Percentiles rank a stretch among this genome's conserved stretches.
phyloP scores from a whole-genome alignment of 2,797 vertebrate genomes.

The Tenualosa thibaudeaui region DNA sequence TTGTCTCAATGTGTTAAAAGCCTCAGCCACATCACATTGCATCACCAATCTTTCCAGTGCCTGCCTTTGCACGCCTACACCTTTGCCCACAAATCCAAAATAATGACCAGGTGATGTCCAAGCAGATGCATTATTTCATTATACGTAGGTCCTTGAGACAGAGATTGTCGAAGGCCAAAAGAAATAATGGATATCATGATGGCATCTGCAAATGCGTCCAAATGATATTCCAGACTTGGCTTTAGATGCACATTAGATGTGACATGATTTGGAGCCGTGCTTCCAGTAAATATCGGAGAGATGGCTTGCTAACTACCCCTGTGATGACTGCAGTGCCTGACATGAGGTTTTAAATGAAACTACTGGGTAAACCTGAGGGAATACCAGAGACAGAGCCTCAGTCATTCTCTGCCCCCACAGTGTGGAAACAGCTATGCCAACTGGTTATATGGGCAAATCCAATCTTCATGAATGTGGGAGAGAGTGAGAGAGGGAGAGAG shows the following conservation, averaged over 20 bases:
- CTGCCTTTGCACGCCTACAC: neutral
- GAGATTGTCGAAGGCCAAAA: neutral
- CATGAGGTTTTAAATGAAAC: conserved; percentile 30
- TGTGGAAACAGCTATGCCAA: conserved; percentile 36
- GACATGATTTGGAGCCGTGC: neutral
- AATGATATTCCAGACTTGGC: neutral
- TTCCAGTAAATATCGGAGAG: conserved; percentile 4
- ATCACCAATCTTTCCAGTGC: neutral
- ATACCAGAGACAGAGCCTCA: conserved; percentile 24
- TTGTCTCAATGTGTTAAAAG: neutral
- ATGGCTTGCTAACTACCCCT: conserved; percentile 17
- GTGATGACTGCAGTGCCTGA: conserved; percentile 30
- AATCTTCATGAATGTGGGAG: conserved; percentile 18
- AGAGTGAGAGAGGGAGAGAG: neutral
- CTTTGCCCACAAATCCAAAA: neutral
- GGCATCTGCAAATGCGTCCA: neutral
- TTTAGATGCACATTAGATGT: neutral
- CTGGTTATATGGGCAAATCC: conserved; percentile 13
- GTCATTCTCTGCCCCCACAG: conserved; percentile 29
- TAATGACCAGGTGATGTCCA: neutral
- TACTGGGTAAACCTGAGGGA: conserved; percentile 25
- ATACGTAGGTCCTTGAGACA: neutral
- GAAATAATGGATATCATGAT: neutral
- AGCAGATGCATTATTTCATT: neutral
- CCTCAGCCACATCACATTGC: neutral